These are phyloP conservation scores for Toxostoma redivivum DNA, from an alignment of 2,113 vertebrate species.

Conservation along the genomic window DNA sequence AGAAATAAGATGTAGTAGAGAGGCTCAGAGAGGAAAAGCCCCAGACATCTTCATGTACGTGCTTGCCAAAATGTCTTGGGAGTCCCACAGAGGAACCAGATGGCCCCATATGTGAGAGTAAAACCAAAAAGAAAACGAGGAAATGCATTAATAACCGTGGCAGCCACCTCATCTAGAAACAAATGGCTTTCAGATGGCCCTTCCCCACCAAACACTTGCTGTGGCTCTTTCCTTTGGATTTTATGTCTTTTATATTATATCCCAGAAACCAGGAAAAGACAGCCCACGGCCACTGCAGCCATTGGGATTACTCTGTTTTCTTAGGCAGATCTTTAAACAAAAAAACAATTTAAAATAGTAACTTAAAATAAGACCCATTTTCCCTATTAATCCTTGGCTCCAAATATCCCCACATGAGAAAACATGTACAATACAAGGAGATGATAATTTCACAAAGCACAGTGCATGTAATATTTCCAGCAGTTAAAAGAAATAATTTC, in stretches of 20 bases:
- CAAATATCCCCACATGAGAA: background rate
- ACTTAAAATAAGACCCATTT: background rate
- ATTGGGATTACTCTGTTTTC: background rate
- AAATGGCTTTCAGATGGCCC: background rate
- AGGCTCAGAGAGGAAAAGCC: background rate
- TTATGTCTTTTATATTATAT: background rate
- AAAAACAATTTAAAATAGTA: background rate
- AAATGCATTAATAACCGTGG: background rate
- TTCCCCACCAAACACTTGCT: background rate
- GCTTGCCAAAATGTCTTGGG: slow-evolving; percentile 23
- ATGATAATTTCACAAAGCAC: background rate
- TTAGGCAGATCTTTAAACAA: background rate
- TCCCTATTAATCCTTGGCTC: background rate
- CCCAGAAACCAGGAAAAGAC: background rate
- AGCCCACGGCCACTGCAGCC: background rate
- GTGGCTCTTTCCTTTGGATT: background rate
- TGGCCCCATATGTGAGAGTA: slow-evolving; percentile 4
- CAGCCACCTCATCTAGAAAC: background rate
- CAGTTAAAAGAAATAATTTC: background rate
- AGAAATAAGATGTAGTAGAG: background rate
- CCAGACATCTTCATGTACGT: background rate
- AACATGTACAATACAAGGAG: accelerated
- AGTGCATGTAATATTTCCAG: background rate
- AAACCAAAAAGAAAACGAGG: background rate
- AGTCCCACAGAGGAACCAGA: slow-evolving; percentile 47